These are phyloP conservation scores for Spilarctia lutea DNA, from an alignment of 2,888 invertebrate genomes.

Conservation along the genomic window DNA sequence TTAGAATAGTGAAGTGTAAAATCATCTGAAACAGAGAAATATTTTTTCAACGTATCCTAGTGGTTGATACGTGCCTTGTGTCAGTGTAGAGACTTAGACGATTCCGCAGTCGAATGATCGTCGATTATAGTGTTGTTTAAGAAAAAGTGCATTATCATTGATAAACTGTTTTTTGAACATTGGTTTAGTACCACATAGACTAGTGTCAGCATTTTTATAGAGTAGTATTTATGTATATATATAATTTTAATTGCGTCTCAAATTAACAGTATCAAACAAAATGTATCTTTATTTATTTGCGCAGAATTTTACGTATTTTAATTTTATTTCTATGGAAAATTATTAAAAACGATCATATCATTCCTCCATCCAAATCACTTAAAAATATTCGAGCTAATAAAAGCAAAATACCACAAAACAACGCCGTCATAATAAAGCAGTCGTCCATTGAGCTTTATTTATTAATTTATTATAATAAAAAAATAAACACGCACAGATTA, in stretches of 20 bases:
- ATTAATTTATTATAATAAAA: conserved; percentile 59
- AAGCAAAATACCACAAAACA: conserved; percentile 36
- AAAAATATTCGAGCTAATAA: conserved; percentile 33
- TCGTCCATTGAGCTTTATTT: conserved; percentile 71
- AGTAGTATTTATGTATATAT: conserved; percentile 59
- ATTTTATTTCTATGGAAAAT: conserved; percentile 32
- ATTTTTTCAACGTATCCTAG: conserved; percentile 83
- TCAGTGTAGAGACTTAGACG: conserved; percentile 63
- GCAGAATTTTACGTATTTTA: conserved; percentile 28
- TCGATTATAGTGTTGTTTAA: conserved; percentile 38
- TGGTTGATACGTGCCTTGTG: conserved; percentile 80
- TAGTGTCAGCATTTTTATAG: conserved; percentile 81
- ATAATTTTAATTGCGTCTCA: conserved; percentile 62
- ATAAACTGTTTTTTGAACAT: conserved; percentile 49
- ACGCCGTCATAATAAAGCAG: conserved; percentile 46
- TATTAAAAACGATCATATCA: conserved; percentile 73
- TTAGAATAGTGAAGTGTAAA: conserved; percentile 59
- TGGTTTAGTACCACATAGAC: conserved; percentile 68
- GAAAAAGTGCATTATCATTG: conserved; percentile 54
- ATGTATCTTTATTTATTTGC: conserved; percentile 61
- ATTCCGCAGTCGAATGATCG: conserved; percentile 53
- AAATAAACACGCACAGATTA: conserved; percentile 78
- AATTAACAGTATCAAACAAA: conserved; percentile 73
- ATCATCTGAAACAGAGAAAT: conserved; percentile 70
- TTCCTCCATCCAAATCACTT: conserved; percentile 74